These are phyloP conservation scores for Triplophysa bombifrons DNA, from an alignment of 2,797 vertebrate species.

Conservation along the genomic window DNA sequence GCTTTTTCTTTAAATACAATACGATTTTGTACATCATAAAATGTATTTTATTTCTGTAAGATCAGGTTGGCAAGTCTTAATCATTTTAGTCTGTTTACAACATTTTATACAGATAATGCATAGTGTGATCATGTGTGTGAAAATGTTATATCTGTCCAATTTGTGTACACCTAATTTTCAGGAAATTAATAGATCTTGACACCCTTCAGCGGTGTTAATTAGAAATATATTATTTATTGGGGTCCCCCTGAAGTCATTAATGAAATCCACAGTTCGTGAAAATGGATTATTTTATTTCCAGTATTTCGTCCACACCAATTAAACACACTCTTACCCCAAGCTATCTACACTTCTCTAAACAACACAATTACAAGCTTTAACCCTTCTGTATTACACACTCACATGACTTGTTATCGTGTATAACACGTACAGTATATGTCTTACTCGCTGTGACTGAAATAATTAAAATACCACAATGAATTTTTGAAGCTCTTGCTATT, in stretches of 20 bases:
- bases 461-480: conserved; percentile 67
- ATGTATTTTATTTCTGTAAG: too few relatives aligned
- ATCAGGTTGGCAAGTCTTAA: neutral
- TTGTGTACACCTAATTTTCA: neutral
- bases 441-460: conserved; percentile 59
- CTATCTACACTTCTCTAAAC: conserved; percentile 48
- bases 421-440: conserved; percentile 14
- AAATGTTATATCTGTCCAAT: neutral
- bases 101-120: neutral
- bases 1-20: too few relatives aligned
- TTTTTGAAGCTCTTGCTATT: conserved; percentile 67
- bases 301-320: conserved; percentile 53
- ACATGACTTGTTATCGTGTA: conserved; percentile 21
- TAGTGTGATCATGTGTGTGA: neutral
- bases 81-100: neutral
- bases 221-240: conserved; percentile 44
- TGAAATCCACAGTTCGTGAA: conserved; percentile 42
- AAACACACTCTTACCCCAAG: conserved; percentile 25
- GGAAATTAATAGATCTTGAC: conserved; percentile 34
- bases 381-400: neutral
- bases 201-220: conserved; percentile 43
- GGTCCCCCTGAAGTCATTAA: conserved; percentile 38
- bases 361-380: conserved; percentile 2
- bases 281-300: conserved; percentile 52
- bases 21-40: too few relatives aligned